Evolutionary conservation across 2,888 invertebrate species (phyloP).

Genomic region (Phyllotreta striolata): DNA sequence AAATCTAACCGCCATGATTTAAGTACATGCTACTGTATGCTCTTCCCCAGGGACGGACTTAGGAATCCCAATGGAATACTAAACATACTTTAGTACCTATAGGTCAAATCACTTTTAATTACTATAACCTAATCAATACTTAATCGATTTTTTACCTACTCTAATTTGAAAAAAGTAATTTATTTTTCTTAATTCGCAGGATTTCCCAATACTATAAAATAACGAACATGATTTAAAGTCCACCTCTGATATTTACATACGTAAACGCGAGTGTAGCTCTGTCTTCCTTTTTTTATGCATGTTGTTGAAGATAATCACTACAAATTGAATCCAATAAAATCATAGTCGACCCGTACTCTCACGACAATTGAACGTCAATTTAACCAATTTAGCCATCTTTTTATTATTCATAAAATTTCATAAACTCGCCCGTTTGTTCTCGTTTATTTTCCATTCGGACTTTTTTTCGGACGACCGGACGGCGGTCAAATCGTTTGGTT

Average conservation of each 20-base stretch:
- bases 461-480: neutral
- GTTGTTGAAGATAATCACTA: constrained; percentile 56
- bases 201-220: too few relatives aligned
- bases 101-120: too few relatives aligned
- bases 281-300: constrained; percentile 49
- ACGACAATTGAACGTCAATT: constrained; percentile 62
- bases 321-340: constrained; percentile 61
- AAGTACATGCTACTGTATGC: constrained; percentile 35
- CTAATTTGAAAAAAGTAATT: too few relatives aligned
- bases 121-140: too few relatives aligned
- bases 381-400: constrained; percentile 61
- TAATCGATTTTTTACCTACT: too few relatives aligned
- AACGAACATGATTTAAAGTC: neutral
- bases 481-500: neutral
- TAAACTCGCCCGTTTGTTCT: constrained; percentile 49
- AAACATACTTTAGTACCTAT: neutral
- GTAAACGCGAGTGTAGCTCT: constrained; percentile 38
- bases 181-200: too few relatives aligned
- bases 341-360: constrained; percentile 56
- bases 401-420: constrained; percentile 63
- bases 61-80: neutral
- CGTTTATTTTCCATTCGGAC: constrained; percentile 12
- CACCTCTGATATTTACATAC: constrained; percentile 11
- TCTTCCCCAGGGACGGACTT: neutral
- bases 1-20: constrained; percentile 49